Evolutionary conservation across 2,888 invertebrate genomes (phyloP), one percentile per base, ranked within the genome.

Genomic region (Hydrotaea diabolus): DNA sequence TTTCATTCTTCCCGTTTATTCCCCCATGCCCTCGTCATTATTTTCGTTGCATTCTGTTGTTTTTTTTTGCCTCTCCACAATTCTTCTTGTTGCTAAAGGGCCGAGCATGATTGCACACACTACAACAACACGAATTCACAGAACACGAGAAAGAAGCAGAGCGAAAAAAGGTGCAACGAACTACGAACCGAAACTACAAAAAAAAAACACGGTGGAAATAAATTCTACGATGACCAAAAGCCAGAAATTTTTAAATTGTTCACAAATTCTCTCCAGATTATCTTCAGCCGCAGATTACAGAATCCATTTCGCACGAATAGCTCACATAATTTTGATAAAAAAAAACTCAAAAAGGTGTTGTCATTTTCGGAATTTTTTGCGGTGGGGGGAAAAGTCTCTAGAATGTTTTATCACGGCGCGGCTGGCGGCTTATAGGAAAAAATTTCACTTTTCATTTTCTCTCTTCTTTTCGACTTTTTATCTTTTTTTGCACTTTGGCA

Each of bases 141-240:
- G 66, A 71, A 77, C 13, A 59, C 23, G 26, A 43, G 21, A 72
- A 69, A 79, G 75, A 83, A 75, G 19, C 36, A 79, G 75, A 43
- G 77, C 57, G 73, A 83, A 75, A 84, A 83, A 84, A 84, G 84
- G 81, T 83, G 83, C 84, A 83, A 84, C 84, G 81, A 84, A 84
- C 84, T 84, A 75, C 71, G 78, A 77, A n/a, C 75, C 75, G 81
- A 81, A 84, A 77, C 80, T 57, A 57, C 5, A 15, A 21, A 26
- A 23, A 59, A 59, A 59, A 19, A 59, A 21, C 46, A 69, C 9
- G 15, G 69, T 43, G 69, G 46, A 76, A 77, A 78, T 75, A 72
- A 55, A 80, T 77, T 64, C 80, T 59, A 80, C n/a, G 74, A 77
- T 72, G 26, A 62, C 15, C n/a, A 66, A 21, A 80, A 71, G 59